These are phyloP conservation scores for Drosophila eugracilis DNA, from an alignment of 1,140 invertebrate genomes.

Conservation along the genomic window DNA sequence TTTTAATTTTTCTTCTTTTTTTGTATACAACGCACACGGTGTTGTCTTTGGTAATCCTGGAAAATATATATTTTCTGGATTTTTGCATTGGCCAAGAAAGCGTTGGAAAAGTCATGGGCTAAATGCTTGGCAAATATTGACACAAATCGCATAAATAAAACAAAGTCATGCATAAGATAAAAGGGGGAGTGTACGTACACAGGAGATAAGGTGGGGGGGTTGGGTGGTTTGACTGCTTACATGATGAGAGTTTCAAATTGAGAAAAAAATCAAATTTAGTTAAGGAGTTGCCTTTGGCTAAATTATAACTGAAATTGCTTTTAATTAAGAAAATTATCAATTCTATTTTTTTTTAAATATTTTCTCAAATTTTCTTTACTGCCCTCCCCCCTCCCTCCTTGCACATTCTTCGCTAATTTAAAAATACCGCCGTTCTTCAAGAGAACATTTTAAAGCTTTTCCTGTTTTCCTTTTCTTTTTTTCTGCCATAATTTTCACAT, in stretches of 20 bases:
- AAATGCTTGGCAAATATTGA: constrained; percentile 75
- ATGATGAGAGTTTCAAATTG: no score
- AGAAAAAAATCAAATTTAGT: neutral
- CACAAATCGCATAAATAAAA: constrained; percentile 69
- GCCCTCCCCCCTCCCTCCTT: no score
- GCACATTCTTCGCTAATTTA: neutral
- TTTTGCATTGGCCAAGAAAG: constrained; percentile 11
- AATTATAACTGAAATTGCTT: neutral
- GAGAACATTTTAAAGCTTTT: constrained; percentile 12
- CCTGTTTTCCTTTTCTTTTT: no score
- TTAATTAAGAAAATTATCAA: neutral
- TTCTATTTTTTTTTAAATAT: neutral
- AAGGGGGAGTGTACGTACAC: constrained; percentile 16
- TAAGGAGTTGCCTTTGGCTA: no score
- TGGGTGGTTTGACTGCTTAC: no score
- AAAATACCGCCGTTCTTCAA: neutral
- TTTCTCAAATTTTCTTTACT: neutral
- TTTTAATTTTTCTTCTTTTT: neutral
- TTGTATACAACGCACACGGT: constrained; percentile 8
- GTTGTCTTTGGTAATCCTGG: constrained; percentile 44
- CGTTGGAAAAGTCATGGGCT: constrained; percentile 41
- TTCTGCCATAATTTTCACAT: constrained; percentile 12
- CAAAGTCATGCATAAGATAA: constrained; percentile 63
- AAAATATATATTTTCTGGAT: constrained; percentile 28
- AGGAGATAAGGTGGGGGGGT: neutral